Evolutionary conservation across 1,140 invertebrate genomes (phyloP).

Genomic region (Drosophila ogumai): DNA sequence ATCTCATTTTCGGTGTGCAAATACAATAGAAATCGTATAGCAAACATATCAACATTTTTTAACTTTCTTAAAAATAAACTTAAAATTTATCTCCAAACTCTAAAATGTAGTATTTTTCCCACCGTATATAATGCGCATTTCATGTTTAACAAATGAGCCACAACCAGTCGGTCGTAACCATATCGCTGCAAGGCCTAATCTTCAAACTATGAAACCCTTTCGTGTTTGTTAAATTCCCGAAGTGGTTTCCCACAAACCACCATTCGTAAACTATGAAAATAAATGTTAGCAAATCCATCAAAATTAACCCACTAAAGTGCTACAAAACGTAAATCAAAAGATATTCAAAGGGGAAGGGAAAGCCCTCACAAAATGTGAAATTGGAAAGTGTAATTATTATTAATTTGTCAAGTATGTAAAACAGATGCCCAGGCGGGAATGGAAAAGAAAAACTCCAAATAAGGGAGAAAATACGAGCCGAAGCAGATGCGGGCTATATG

Average conservation of each 20-base stretch:
- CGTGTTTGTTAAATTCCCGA: slow-evolving; percentile 7
- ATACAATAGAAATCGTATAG: background rate
- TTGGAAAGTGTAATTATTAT: slow-evolving; percentile 76
- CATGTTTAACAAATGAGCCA: slow-evolving; percentile 30
- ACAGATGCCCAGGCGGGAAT: slow-evolving; percentile 64
- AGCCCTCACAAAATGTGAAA: slow-evolving; percentile 22
- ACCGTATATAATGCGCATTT: slow-evolving; percentile 6
- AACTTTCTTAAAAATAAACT: background rate
- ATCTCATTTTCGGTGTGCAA: background rate
- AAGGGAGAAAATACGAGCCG: slow-evolving; percentile 9
- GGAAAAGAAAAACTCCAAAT: slow-evolving; percentile 29
- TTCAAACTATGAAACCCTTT: slow-evolving; percentile 14
- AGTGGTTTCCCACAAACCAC: slow-evolving; percentile 36
- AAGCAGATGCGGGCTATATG: slow-evolving; percentile 61
- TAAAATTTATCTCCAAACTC: background rate
- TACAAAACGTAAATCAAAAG: slow-evolving; percentile 21
- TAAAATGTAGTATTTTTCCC: background rate
- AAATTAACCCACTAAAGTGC: slow-evolving; percentile 41
- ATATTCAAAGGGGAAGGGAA: slow-evolving; percentile 7
- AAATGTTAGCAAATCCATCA: slow-evolving; percentile 67
- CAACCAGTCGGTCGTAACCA: background rate
- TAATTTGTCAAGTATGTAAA: slow-evolving; percentile 82
- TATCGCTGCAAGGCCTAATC: background rate
- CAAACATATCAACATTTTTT: background rate
- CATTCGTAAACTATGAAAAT: slow-evolving; percentile 18